These are phyloP conservation scores for Grammomys dolichurus DNA, from an alignment of 2,113 vertebrate genomes.

Conservation along the genomic window DNA sequence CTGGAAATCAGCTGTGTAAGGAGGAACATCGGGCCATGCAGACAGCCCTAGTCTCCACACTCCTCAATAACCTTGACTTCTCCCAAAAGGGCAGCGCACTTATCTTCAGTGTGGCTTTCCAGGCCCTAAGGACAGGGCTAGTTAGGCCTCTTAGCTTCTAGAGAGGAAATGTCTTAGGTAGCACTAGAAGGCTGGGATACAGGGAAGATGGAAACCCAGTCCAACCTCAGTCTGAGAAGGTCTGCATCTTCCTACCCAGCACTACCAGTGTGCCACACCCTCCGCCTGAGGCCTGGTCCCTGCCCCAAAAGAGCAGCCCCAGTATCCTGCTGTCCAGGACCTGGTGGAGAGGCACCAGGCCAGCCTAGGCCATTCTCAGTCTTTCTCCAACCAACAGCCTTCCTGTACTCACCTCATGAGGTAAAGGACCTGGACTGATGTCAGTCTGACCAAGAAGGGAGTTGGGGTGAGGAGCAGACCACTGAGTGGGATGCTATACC, in stretches of 20 bases:
- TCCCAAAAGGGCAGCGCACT: constrained; percentile 93
- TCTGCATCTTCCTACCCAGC: constrained; percentile 78
- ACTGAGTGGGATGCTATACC: not conserved
- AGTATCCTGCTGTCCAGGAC: constrained; percentile 93
- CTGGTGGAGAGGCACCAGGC: constrained; percentile 90
- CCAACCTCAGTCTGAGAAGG: not conserved
- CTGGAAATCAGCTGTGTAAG: constrained; percentile 83
- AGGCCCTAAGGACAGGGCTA: constrained; percentile 92
- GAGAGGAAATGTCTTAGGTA: not conserved
- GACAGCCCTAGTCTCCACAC: constrained; percentile 83
- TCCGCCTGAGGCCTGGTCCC: constrained; percentile 91
- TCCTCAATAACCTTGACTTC: constrained; percentile 91
- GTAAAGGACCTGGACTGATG: constrained; percentile 78
- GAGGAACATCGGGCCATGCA: constrained; percentile 82
- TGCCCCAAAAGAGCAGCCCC: constrained; percentile 94
- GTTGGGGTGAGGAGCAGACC: not conserved
- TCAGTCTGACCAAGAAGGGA: not conserved
- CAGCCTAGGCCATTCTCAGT: constrained; percentile 94
- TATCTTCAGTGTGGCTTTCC: constrained; percentile 94
- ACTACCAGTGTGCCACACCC: constrained; percentile 93
- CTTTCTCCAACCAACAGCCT: constrained; percentile 96
- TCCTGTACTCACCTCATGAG: constrained; percentile 95
- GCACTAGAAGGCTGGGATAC: not conserved
- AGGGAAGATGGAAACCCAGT: not conserved
- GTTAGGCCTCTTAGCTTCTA: too few relatives aligned